Base-by-base conservation (phyloP, 1,140 invertebrate species). In the Drosophila saltans region DNA sequence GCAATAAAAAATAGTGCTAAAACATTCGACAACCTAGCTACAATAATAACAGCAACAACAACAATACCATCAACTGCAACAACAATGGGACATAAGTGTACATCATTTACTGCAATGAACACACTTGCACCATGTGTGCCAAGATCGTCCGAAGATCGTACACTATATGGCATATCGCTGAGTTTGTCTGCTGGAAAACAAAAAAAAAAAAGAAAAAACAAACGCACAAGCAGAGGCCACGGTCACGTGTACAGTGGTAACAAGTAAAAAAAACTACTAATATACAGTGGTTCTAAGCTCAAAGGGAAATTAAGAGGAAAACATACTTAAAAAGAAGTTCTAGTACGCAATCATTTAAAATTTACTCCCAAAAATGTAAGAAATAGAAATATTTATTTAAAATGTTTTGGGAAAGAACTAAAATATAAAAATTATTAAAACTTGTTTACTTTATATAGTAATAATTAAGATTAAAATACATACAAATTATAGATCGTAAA, bases 1-100 rank as follows among this genome's bases (percentile, higher is more conserved):
- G 84, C 85, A 84, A 89, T 89, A 89, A 89, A 89, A 89, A 89
- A 90, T 89, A 90, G 85, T 84, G 84, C 85, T 84, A 89, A 89
- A 90, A 77, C 83, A 84, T 89, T 89, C 84, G 84, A 88, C 84
- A 83, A 75, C 62, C 75, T 78, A 80, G 78, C 70, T 68, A 74
- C 78, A 75, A 59, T 69, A 76, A 41, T 69, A 76, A 41, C 36
- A 69, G 69, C 59, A 68, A 40, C 45, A 66, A 41, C 55, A 67
- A 39, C 62, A 36, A 36, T 36, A 36, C 33, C 33, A 36, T 36
- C 33, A 36, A 36, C 33, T 36, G n/a, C 39, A 21, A 2, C 7
- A 21, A 40, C 64, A 59, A 57, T 58, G 60, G 45, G 59, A 16
- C 45, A 69, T 48, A 64, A 9, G 24, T 36, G 45, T 59, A 55